These are phyloP conservation scores for Disparrhopalites patrizii DNA, from an alignment of 2,888 invertebrate genomes.

Conservation along the genomic window DNA sequence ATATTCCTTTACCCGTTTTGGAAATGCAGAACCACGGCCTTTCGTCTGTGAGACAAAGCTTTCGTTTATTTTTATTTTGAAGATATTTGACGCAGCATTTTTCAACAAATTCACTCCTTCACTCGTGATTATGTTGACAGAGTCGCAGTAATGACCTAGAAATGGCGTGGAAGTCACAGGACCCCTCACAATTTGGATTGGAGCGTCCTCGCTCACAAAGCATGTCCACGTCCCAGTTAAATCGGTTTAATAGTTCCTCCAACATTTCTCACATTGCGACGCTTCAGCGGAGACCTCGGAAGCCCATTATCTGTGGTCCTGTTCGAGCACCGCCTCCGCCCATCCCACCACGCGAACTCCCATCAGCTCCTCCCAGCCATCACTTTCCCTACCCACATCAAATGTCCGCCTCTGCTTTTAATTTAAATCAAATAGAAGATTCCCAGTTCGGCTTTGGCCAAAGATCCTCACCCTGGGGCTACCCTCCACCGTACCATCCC, in stretches of 20 bases:
- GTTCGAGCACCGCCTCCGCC: slow-evolving; percentile 45
- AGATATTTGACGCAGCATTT: too few relatives aligned
- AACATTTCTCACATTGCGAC: slow-evolving; percentile 47
- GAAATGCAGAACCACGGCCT: slow-evolving; percentile 34
- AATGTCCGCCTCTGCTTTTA: slow-evolving; percentile 41
- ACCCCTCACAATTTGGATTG: slow-evolving; percentile 1
- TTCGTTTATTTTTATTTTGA: too few relatives aligned
- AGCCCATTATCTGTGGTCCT: slow-evolving; percentile 33
- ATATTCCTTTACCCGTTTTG: slow-evolving; percentile 45
- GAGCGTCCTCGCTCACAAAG: slow-evolving; percentile 53
- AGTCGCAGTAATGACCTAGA: too few relatives aligned
- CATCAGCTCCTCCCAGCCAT: slow-evolving; percentile 9
- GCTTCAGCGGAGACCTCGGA: slow-evolving; percentile 31
- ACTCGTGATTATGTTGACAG: too few relatives aligned
- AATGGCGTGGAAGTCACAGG: too few relatives aligned
- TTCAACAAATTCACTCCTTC: neutral
- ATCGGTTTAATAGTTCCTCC: slow-evolving; percentile 39
- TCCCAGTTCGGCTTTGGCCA: neutral
- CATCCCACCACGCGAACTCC: slow-evolving; percentile 37
- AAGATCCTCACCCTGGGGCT: slow-evolving; percentile 28
- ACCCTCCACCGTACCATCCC: slow-evolving; percentile 26
- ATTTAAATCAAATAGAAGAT: slow-evolving; percentile 34
- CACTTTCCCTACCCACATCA: neutral
- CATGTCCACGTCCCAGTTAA: slow-evolving; percentile 49
- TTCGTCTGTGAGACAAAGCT: too few relatives aligned